Base-by-base conservation (phyloP, 1,140 invertebrate genomes). In the Oryzaephilus surinamensis region DNA sequence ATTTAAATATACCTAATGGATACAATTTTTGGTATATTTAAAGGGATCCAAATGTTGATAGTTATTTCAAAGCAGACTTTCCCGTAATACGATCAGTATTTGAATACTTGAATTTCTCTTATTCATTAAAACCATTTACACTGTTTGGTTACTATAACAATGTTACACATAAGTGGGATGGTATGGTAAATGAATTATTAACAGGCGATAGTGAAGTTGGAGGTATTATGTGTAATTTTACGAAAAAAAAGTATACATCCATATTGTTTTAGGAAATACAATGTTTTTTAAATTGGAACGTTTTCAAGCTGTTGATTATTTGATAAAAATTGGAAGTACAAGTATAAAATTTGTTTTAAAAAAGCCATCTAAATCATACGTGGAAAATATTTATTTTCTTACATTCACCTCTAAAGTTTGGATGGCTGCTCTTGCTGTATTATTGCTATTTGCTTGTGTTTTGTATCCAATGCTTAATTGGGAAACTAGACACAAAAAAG, bases 361-460 rank as follows among this genome's bases (percentile, higher is more conserved):
- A 27, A 48, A 51, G 20, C 43, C 51, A 4, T 37, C 48, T 2
- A 35, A 42, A 18, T 51, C 46, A 8, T 50, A 50, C 34, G 38
- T 53, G 2, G 45, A 38, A 24, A 48, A 53, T 21, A 50, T 50
- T 31, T 53, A 43, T 38, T 24, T 45, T 23, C 29, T 47, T 6
- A 46, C 48, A 11, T 43, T 50, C 21, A 40, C 45, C 2, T 11
- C 14, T 8, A 40, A 39, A 15, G 51, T 53, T n/a, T 53, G 51
- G 51, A 33, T 43, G n/a, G 39, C 43, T 6, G 29, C 35, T 13
- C 15, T 36, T 4, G 10, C 28, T 10, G 14, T 36, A 6, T 27
- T 36, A 16, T n/a, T 36, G 6, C 26, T 36, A 6, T 5, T 15
- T 3, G 33, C 23, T 6, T 3, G 26, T 3, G 33, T 15, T n/a